phyloP scores from a whole-genome alignment of 2,888 invertebrate species.

The Tiliacea aurago region DNA sequence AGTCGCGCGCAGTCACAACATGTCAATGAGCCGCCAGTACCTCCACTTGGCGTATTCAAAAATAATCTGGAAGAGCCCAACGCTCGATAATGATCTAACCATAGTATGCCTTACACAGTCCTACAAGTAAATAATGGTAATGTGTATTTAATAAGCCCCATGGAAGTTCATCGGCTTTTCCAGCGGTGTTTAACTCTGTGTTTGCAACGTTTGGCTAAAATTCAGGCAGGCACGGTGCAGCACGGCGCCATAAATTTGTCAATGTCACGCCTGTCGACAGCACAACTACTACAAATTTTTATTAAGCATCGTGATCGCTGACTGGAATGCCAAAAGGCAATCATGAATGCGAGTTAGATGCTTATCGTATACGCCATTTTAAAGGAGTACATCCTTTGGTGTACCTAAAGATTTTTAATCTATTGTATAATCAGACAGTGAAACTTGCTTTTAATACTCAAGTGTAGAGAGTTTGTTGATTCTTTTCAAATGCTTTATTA shows the following conservation, averaged over 20 bases:
- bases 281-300: slow-evolving; percentile 73
- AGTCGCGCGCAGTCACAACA: slow-evolving; percentile 66
- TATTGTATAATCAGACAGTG: slow-evolving; percentile 16
- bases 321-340: slow-evolving; percentile 72
- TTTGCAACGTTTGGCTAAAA: slow-evolving; percentile 64
- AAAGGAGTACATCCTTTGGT: slow-evolving; percentile 40
- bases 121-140: slow-evolving; percentile 34
- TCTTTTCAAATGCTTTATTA: slow-evolving; percentile 9
- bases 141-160: slow-evolving; percentile 30
- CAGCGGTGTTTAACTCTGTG: slow-evolving; percentile 62
- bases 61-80: slow-evolving; percentile 64
- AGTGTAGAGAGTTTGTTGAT: background rate
- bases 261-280: slow-evolving; percentile 75
- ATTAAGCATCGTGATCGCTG: slow-evolving; percentile 71
- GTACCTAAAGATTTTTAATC: slow-evolving; percentile 32
- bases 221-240: slow-evolving; percentile 62
- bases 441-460: slow-evolving; percentile 13
- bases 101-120: slow-evolving; percentile 4
- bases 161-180: slow-evolving; percentile 58
- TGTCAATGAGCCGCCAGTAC: slow-evolving; percentile 70
- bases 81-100: slow-evolving; percentile 16
- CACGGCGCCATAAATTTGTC: slow-evolving; percentile 80
- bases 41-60: slow-evolving; percentile 45
- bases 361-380: slow-evolving; percentile 53
- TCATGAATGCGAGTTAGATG: slow-evolving; percentile 57